Evolutionary conservation across 1,140 invertebrate species (phyloP), one percentile per base, ranked within the genome.

Genomic region (Drosophila subpulchrella): DNA sequence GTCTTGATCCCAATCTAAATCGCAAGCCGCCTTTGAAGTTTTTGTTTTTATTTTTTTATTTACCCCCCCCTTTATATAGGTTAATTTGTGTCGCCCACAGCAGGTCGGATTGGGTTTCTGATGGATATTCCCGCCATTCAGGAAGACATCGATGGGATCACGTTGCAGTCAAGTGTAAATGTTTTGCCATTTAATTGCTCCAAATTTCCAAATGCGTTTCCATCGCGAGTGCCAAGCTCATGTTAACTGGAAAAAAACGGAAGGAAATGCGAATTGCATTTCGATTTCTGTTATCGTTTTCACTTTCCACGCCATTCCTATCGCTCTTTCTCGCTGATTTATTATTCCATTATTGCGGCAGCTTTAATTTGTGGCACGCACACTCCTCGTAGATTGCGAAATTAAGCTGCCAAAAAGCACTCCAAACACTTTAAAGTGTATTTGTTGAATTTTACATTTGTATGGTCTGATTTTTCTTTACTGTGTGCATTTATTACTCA

Each of bases 241-340:
- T 30, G 11, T 36, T 38, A 67, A 74, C 41, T 36, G 42, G 42
- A 55, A 50, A 41, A 72, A 78, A 89, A 89, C 84, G 84, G 84
- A 89, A 89, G 84, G 84, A 89, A 89, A 89, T 89, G 74, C 67
- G 66, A 78, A 88, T 42, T 83, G 76, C 65, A 84, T 84, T 80
- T 81, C 75, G 71, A 79, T 65, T 78, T 80, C 63, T 7, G 24
- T 63, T 75, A 53, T 54, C 47, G 51, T 57, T 36, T 65, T 48
- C 34, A 39, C 34, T 75, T 72, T 80, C 66, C 36, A 55, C 63
- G 32, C 17, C 44, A 46, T 46, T 56, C 53, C 20, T 2, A 20
- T 20, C 55, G 12, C 34, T 60, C 39, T 58, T 36, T 10, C 36
- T 54, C 41, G 67, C 68, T 88, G 75, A 79, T 88, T 89, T 89